These are phyloP conservation scores for Anguilla anguilla DNA, from an alignment of 2,797 vertebrate species.

Conservation along the genomic window DNA sequence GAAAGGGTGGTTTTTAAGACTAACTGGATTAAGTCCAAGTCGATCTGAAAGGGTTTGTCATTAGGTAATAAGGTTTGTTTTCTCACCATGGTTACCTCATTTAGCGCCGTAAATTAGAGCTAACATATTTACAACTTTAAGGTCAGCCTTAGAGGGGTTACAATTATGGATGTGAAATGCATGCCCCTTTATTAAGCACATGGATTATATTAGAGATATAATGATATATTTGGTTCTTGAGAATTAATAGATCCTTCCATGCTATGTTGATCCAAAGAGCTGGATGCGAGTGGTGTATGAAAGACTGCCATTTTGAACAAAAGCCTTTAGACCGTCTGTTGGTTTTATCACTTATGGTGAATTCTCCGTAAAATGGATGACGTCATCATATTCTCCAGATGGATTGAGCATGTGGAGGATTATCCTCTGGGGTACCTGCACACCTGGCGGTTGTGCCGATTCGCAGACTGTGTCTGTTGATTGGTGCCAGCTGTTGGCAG, in stretches of 20 bases:
- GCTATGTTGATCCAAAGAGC: not conserved
- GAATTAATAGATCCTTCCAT: not conserved
- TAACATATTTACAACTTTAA: not conserved
- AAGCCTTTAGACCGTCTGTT: not conserved
- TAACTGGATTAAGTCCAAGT: not conserved
- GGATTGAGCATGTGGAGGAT: not conserved
- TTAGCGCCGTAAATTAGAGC: not conserved
- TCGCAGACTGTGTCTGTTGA: not conserved
- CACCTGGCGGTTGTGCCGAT: not conserved
- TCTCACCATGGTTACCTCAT: not conserved
- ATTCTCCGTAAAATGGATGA: not conserved
- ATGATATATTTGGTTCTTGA: not conserved
- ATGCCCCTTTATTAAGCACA: not conserved
- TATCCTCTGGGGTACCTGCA: not conserved
- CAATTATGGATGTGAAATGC: not conserved
- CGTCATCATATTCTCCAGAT: not conserved
- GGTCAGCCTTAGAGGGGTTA: not conserved
- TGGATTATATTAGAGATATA: not conserved
- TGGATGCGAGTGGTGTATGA: not conserved
- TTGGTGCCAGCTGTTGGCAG: not conserved
- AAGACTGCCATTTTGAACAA: not conserved
- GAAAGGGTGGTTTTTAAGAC: not conserved
- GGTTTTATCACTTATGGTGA: not conserved
- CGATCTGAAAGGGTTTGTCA: not conserved
- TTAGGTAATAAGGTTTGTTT: not conserved